phyloP scores from a whole-genome alignment of 2,797 vertebrate genomes.

The Acropternis orthonyx region DNA sequence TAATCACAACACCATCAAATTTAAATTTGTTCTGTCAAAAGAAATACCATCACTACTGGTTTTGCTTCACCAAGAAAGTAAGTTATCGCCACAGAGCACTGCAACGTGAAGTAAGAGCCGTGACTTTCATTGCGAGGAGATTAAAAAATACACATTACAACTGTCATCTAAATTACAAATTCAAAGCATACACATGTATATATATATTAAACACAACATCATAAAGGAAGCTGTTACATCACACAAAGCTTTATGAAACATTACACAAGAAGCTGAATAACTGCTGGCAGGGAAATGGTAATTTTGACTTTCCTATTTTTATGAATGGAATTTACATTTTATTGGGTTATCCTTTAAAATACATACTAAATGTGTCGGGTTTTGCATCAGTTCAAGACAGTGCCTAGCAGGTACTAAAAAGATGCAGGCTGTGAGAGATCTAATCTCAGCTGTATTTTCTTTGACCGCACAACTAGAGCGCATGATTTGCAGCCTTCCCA shows the following conservation, averaged over 20 bases:
- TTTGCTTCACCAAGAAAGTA: not conserved
- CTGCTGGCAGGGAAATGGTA: not conserved
- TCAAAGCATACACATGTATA: not conserved
- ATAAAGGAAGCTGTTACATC: not conserved
- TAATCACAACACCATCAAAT: not conserved
- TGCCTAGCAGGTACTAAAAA: not conserved
- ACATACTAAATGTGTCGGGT: not conserved
- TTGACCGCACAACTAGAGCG: fast-evolving
- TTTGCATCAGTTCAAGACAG: not conserved
- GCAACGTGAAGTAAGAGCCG: not conserved
- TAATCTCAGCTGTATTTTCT: not conserved
- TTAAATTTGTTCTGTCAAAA: not conserved
- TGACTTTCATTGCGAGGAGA: not conserved
- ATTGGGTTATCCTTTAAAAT: not conserved
- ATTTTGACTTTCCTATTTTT: not conserved
- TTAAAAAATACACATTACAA: not conserved
- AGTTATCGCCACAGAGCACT: not conserved
- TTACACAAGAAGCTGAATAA: not conserved
- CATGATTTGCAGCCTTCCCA: not conserved
- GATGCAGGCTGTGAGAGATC: not conserved
- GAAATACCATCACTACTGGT: not conserved
- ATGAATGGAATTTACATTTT: not conserved
- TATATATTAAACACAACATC: not conserved
- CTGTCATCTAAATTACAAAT: not conserved
- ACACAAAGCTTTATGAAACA: not conserved